Evolutionary conservation across 2,888 invertebrate species (phyloP).

Genomic region (Arctia plantaginis): DNA sequence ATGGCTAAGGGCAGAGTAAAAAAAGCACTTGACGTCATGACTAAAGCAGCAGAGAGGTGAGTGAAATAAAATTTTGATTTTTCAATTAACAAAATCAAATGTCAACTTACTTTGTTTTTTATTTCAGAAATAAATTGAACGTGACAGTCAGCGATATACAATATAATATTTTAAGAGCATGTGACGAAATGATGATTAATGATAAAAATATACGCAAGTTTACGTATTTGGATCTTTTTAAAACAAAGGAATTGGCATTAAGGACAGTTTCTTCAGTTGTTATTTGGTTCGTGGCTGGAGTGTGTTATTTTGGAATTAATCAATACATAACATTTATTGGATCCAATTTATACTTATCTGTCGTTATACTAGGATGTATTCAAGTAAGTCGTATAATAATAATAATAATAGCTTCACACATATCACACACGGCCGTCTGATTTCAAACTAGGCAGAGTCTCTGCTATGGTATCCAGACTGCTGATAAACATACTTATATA

Average conservation of each 20-base stretch:
- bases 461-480: too few relatives aligned
- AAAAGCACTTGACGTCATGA: slow-evolving; percentile 56
- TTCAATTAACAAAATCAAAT: not conserved
- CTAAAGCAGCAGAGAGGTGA: slow-evolving; percentile 63
- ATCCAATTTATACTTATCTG: slow-evolving; percentile 59
- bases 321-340: slow-evolving; percentile 65
- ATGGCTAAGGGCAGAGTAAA: slow-evolving; percentile 61
- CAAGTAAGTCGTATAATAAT: slow-evolving; percentile 52
- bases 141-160: slow-evolving; percentile 48
- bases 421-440: too few relatives aligned
- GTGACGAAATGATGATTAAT: slow-evolving; percentile 52
- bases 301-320: slow-evolving; percentile 65
- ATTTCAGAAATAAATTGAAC: slow-evolving; percentile 60
- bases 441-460: too few relatives aligned
- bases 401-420: too few relatives aligned
- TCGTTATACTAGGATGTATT: slow-evolving; percentile 61
- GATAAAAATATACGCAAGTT: slow-evolving; percentile 44
- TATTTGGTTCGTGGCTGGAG: slow-evolving; percentile 56
- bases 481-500: too few relatives aligned
- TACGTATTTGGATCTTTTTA: slow-evolving; percentile 62
- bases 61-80: not conserved
- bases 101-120: not conserved
- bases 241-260: slow-evolving; percentile 50
- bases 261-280: slow-evolving; percentile 51
- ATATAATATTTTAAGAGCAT: slow-evolving; percentile 53